Base-by-base conservation (phyloP, 2,888 invertebrate genomes). In the Hemaris fuciformis region DNA sequence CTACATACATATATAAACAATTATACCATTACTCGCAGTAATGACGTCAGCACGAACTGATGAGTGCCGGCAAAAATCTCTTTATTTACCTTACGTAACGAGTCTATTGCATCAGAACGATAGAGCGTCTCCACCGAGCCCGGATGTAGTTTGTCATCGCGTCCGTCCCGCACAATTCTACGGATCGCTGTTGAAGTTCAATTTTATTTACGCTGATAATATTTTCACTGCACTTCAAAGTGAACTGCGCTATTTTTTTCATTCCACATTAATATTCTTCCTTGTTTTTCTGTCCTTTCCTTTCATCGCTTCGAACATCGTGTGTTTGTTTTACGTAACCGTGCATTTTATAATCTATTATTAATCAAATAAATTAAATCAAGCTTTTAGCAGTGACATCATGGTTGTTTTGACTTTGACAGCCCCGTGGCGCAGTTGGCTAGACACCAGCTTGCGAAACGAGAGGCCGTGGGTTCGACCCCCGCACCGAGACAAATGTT, bases 121-220 rank as follows among this genome's bases (percentile, higher is more conserved):
- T 20, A 42, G 45, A n/a, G 23, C 46, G 46, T 13, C 7, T 27
- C 7, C 27, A 27, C 27, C 8, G 3, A 2, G n/a, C n/a, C 48
- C 48, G 25, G 48, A 48, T 27, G 48, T 7, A 48, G 48, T 48
- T 48, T 48, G 48, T 48, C 48, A 48, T 15, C 48, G 45, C 45
- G 22, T 13, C 15, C 27, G n/a, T 15, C 0, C 15, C n/a, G n/a
- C n/a, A n/a, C n/a, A n/a, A n/a, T n/a, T n/a, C n/a, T n/a, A n/a
- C n/a, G n/a, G 25, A 15, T 48, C 15, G 15, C n/a, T 48, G 48
- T 48, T 25, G 6, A 48, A 48, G 8, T 48, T 25, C 8, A 13
- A 6, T 66, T 66, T 31, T 27, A 63, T 48, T 48, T 25, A 15
- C 25, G 5, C 7, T 27, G 25, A 48, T 48, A 48, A 48, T 48